Conservation (phyloP, 2,888 invertebrate species). For the Oxytorus armatus region DNA sequence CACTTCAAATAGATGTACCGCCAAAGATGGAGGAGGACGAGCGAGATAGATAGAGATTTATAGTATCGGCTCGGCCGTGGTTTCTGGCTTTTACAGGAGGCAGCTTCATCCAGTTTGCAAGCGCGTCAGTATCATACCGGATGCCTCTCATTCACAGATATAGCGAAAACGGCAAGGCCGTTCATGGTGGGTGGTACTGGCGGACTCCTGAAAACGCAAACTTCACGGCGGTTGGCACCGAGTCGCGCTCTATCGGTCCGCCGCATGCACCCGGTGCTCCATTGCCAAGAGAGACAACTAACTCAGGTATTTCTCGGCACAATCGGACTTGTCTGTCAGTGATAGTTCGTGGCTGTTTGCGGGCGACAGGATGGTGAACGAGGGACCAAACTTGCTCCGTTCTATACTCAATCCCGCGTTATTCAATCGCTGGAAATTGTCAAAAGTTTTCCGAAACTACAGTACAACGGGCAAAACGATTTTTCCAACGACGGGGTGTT, state of each 20-base stretch:
- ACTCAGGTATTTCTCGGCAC: slow-evolving; percentile 46
- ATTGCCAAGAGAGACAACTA: slow-evolving; percentile 41
- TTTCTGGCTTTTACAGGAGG: slow-evolving; percentile 29
- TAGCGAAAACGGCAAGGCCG: slow-evolving; percentile 42
- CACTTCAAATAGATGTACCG: not conserved
- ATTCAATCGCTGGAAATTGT: slow-evolving; percentile 14
- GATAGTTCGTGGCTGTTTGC: slow-evolving; percentile 45
- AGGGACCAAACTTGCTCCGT: slow-evolving; percentile 13
- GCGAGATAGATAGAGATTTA: slow-evolving; percentile 40
- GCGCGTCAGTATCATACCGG: slow-evolving; percentile 66
- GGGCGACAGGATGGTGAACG: slow-evolving; percentile 4
- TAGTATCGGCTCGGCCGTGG: slow-evolving; percentile 37
- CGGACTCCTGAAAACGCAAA: slow-evolving; percentile 54
- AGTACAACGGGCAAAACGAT: not conserved
- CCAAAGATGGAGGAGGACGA: not conserved
- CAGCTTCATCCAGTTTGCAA: slow-evolving; percentile 48
- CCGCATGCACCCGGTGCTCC: slow-evolving; percentile 47
- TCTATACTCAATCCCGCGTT: slow-evolving; percentile 1
- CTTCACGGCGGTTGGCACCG: slow-evolving; percentile 36
- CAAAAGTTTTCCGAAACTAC: slow-evolving; percentile 1
- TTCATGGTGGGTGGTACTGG: slow-evolving; percentile 36
- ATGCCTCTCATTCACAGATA: slow-evolving; percentile 67
- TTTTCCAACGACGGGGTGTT: slow-evolving; percentile 57
- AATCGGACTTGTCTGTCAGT: slow-evolving; percentile 41
- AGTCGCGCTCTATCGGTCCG: slow-evolving; percentile 55